Percentiles rank a stretch among this genome's conserved stretches.
Conservation (phyloP, 37 sponge, comb jelly and placozoan genomes). For the Cladorhizidae sp. region DNA sequence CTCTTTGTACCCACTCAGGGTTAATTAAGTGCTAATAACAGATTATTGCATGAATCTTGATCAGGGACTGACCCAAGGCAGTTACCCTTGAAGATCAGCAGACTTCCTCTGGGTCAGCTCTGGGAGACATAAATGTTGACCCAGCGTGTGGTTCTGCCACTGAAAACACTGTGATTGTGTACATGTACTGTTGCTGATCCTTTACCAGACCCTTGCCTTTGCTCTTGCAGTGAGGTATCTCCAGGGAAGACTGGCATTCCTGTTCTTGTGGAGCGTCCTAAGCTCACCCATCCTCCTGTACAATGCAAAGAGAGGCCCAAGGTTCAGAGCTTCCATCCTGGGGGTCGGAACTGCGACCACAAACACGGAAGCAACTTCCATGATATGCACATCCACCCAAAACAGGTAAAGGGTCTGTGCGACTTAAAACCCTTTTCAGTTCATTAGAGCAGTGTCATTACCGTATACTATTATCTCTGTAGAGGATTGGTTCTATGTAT, state of each 20-base stretch:
- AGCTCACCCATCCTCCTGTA: not conserved
- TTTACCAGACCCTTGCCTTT: no score
- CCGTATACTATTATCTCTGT: not conserved
- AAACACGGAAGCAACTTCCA: not conserved
- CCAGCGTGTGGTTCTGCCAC: no score
- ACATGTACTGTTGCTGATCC: not conserved
- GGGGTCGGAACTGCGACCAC: not conserved
- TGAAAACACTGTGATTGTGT: no score
- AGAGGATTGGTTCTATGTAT: not conserved
- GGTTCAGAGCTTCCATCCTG: not conserved
- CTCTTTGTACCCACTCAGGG: no score
- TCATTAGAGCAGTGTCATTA: not conserved
- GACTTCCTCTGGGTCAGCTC: no score
- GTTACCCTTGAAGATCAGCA: no score
- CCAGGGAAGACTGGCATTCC: not conserved
- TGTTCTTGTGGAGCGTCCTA: conserved; percentile 6
- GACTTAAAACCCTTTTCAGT: not conserved
- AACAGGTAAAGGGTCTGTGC: not conserved
- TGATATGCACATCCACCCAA: conserved; percentile 22
- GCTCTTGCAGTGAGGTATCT: not conserved
- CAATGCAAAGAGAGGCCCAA: not conserved
- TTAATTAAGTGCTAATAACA: no score
- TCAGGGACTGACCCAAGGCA: no score
- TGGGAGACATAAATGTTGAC: no score
- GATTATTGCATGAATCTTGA: no score